A percentile compares a stretch with the other conserved stretches of the same genome.
phyloP scores from a whole-genome alignment of 2,888 invertebrate genomes.

The Dynastes hyllus region DNA sequence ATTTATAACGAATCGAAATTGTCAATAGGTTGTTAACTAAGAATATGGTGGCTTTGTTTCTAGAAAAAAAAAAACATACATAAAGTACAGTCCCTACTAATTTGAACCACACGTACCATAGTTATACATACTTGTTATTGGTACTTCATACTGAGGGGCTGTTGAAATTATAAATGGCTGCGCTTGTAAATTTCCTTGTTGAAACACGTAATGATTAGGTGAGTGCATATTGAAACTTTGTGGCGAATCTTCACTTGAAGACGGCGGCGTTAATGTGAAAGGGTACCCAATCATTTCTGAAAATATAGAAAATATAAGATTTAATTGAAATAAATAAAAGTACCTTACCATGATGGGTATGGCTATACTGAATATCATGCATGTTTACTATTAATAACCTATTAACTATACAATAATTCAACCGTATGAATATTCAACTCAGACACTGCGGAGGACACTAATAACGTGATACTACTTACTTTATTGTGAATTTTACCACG shows the following conservation, averaged over 20 bases:
- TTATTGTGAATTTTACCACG: not conserved
- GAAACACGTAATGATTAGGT: slow-evolving; percentile 48
- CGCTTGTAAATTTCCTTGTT: too few relatives aligned
- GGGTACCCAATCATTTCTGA: slow-evolving; percentile 61
- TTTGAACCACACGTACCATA: not conserved
- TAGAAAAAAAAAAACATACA: slow-evolving; percentile 14
- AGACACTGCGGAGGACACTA: not conserved
- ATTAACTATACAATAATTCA: not conserved
- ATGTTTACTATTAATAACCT: slow-evolving; percentile 37
- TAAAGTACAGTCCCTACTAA: not conserved
- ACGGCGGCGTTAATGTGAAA: slow-evolving; percentile 65
- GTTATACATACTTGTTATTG: slow-evolving; percentile 10
- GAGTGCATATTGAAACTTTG: slow-evolving; percentile 59
- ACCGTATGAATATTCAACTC: not conserved
- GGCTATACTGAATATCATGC: slow-evolving; percentile 29
- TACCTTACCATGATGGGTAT: slow-evolving; percentile 1
- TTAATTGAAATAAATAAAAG: slow-evolving; percentile 16
- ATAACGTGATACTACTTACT: slow-evolving; percentile 22
- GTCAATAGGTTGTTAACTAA: slow-evolving; percentile 82
- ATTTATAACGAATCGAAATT: slow-evolving; percentile 90
- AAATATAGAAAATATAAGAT: slow-evolving; percentile 24
- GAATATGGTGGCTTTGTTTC: slow-evolving; percentile 70
- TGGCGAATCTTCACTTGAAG: slow-evolving; percentile 63
- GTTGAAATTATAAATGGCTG: slow-evolving; percentile 4
- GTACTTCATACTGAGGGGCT: slow-evolving; percentile 2